phyloP scores from a whole-genome alignment of 2,888 invertebrate species.

The Thecocarcelia acutangulata region DNA sequence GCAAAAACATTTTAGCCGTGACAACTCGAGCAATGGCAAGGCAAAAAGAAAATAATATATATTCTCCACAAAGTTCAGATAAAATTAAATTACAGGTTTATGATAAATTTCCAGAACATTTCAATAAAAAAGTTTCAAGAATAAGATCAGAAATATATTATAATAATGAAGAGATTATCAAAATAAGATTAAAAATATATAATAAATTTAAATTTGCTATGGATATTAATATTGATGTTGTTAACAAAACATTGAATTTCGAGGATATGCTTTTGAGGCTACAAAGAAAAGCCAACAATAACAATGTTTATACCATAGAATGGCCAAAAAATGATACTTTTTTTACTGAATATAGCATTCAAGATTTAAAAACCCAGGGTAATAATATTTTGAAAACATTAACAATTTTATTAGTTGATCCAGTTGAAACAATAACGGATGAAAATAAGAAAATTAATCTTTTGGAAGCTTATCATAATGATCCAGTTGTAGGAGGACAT shows the following conservation, averaged over 20 bases:
- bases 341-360: neutral
- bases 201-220: constrained; percentile 75
- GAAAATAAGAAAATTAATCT: neutral
- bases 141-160: neutral
- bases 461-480: no score
- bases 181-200: neutral
- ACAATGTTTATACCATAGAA: neutral
- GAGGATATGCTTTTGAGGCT: neutral
- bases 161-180: neutral
- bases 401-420: neutral
- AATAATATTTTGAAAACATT: neutral
- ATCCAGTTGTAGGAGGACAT: no score
- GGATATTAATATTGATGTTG: neutral
- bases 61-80: no score
- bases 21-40: no score
- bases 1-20: no score
- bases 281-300: neutral
- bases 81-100: no score
- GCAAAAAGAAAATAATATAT: no score
- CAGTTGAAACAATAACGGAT: neutral
- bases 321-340: neutral
- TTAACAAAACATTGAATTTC: neutral
- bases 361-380: neutral
- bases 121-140: neutral
- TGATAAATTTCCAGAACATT: neutral